Evolutionary conservation across 1,140 invertebrate genomes (phyloP).

Genomic region (Scylla paramamosain): DNA sequence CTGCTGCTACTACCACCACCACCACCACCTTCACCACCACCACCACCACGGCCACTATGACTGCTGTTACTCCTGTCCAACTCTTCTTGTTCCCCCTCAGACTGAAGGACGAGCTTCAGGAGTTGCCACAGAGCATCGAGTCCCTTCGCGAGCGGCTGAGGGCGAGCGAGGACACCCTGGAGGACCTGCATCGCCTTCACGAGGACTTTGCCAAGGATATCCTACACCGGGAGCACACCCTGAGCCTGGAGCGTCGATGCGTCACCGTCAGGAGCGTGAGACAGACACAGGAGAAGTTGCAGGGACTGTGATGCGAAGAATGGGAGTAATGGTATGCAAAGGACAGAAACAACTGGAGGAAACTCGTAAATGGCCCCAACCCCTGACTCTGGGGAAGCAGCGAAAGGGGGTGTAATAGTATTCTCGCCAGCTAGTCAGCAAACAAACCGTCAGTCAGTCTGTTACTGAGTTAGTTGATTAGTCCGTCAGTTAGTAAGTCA

Average conservation of each 20-base stretch:
- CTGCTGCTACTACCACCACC: neutral
- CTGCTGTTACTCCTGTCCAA: neutral
- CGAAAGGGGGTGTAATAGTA: neutral
- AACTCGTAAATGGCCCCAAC: no score
- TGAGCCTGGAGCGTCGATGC: constrained; percentile 75
- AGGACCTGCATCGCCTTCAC: constrained; percentile 74
- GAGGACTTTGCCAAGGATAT: constrained; percentile 73
- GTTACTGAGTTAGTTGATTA: neutral
- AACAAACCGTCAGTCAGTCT: neutral
- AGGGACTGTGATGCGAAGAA: constrained; percentile 46
- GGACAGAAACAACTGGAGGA: neutral
- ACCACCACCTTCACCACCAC: neutral
- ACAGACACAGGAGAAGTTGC: constrained; percentile 65
- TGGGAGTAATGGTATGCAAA: neutral
- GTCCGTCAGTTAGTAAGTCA: neutral
- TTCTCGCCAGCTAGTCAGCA: neutral
- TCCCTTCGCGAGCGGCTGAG: constrained; percentile 64
- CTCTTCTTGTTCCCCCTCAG: constrained; percentile 34
- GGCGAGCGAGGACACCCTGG: constrained; percentile 71
- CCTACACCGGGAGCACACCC: constrained; percentile 71
- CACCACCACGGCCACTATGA: neutral
- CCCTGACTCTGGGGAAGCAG: no score
- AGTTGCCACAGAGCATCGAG: constrained; percentile 69
- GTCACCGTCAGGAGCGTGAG: constrained; percentile 64
- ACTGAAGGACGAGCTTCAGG: constrained; percentile 72